These are phyloP conservation scores for Protobothrops mucrosquamatus DNA, from an alignment of 2,113 vertebrate genomes.

Conservation along the genomic window DNA sequence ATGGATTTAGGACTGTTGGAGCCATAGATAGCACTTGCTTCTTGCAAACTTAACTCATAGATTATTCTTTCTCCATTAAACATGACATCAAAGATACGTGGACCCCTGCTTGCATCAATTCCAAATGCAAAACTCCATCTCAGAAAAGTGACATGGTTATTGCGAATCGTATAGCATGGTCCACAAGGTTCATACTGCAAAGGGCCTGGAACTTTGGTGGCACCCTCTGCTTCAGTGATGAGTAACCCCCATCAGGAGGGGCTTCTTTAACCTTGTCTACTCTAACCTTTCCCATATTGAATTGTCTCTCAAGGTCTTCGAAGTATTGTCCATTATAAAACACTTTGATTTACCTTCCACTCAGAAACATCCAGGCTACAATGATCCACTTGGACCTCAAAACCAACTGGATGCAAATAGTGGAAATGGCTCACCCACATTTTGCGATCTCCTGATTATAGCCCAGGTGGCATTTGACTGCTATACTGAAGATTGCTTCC, in stretches of 20 bases:
- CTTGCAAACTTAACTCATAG: too few relatives aligned
- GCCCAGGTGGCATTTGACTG: slow-evolving; percentile 6
- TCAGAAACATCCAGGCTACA: not conserved
- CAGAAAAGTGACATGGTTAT: not conserved
- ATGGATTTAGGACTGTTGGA: too few relatives aligned
- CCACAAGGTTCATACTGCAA: not conserved
- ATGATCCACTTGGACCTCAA: not conserved
- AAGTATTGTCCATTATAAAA: slow-evolving; percentile 23
- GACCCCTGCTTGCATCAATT: too few relatives aligned
- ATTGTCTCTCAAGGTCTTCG: not conserved
- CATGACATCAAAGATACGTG: too few relatives aligned
- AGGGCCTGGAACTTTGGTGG: not conserved
- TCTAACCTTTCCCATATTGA: not conserved
- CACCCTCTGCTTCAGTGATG: not conserved
- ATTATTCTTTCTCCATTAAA: too few relatives aligned
- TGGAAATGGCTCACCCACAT: slow-evolving; percentile 32
- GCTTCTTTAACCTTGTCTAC: not conserved
- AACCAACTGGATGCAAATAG: not conserved
- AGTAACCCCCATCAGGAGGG: not conserved
- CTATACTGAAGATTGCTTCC: not conserved
- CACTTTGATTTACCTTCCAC: not conserved
- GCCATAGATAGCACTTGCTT: too few relatives aligned
- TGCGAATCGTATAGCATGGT: not conserved
- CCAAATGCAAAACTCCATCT: too few relatives aligned
- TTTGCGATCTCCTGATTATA: slow-evolving; percentile 37